These are phyloP conservation scores for Drosophila paracracens DNA, from an alignment of 2,888 invertebrate genomes.

Conservation along the genomic window DNA sequence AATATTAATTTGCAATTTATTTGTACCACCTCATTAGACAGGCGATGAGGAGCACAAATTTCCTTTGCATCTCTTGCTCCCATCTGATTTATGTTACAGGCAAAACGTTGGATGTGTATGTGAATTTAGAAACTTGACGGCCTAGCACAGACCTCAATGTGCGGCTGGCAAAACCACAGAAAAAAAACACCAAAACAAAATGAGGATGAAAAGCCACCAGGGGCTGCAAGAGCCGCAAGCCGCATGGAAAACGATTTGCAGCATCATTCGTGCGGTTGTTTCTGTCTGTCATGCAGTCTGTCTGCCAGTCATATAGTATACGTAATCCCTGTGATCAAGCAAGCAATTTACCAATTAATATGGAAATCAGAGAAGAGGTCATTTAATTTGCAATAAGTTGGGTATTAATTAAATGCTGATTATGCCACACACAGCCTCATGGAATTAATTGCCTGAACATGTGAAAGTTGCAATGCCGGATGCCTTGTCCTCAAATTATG, in stretches of 20 bases:
- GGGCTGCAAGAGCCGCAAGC: conserved; percentile 23
- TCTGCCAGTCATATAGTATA: conserved; percentile 30
- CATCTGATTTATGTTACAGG: conserved; percentile 54
- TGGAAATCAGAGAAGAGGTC: conserved; percentile 62
- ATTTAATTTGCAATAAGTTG: conserved; percentile 37
- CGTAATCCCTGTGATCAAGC: conserved; percentile 26
- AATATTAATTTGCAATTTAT: conserved; percentile 73
- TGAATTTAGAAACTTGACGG: conserved; percentile 39
- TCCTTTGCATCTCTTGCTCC: not conserved
- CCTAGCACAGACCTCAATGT: conserved; percentile 41
- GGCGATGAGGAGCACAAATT: conserved; percentile 14
- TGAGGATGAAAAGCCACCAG: conserved; percentile 9
- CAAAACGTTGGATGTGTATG: conserved; percentile 8
- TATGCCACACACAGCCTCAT: conserved; percentile 39
- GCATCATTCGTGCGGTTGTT: conserved; percentile 5
- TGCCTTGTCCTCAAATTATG: conserved; percentile 40
- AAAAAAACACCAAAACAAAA: not conserved
- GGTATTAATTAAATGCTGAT: conserved; percentile 60
- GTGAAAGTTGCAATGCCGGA: conserved; percentile 13
- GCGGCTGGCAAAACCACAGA: conserved; percentile 18
- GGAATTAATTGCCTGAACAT: conserved; percentile 58
- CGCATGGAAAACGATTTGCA: conserved; percentile 8
- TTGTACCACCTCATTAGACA: conserved; percentile 54
- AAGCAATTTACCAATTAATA: conserved; percentile 73
- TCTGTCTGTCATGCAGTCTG: conserved; percentile 7